Conservation (phyloP, 92 coral and sea anemone species). For the Siderastrea siderea region DNA sequence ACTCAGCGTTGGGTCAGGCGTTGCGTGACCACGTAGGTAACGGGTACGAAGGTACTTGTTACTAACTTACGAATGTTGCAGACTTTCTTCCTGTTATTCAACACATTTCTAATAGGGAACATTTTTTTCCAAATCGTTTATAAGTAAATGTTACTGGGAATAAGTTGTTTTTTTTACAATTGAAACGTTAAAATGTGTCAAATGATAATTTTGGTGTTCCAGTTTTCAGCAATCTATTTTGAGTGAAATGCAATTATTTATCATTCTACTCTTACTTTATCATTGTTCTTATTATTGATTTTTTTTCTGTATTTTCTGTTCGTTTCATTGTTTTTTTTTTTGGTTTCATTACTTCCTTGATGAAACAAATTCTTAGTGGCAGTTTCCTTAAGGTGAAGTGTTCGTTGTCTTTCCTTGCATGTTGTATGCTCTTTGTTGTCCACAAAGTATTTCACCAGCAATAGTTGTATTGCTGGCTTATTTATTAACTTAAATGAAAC, state of each 20-base stretch:
- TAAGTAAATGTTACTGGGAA: too few species aligned
- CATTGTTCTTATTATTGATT: neutral
- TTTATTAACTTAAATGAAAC: conserved; percentile 47
- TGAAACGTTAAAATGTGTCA: neutral
- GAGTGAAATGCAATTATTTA: too few species aligned
- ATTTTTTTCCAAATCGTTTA: too few species aligned
- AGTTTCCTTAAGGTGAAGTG: neutral
- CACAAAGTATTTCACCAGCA: conserved; percentile 31
- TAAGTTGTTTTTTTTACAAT: neutral
- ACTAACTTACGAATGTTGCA: neutral
- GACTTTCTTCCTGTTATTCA: neutral
- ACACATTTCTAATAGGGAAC: neutral
- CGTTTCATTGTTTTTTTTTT: neutral
- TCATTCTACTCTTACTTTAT: neutral
- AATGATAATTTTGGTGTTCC: neutral
- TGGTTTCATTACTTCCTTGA: neutral
- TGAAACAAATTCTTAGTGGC: neutral
- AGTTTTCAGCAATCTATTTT: too few species aligned
- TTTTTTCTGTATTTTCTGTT: neutral
- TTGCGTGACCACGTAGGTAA: too few species aligned
- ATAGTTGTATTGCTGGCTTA: conserved; percentile 39
- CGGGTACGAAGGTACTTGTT: too few species aligned
- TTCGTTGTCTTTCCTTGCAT: conserved; percentile 5
- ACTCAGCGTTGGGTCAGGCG: too few species aligned
- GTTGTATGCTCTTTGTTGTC: neutral